These are phyloP conservation scores for Odontamblyopus lacepedii DNA, from an alignment of 2,797 vertebrate species.

Conservation along the genomic window DNA sequence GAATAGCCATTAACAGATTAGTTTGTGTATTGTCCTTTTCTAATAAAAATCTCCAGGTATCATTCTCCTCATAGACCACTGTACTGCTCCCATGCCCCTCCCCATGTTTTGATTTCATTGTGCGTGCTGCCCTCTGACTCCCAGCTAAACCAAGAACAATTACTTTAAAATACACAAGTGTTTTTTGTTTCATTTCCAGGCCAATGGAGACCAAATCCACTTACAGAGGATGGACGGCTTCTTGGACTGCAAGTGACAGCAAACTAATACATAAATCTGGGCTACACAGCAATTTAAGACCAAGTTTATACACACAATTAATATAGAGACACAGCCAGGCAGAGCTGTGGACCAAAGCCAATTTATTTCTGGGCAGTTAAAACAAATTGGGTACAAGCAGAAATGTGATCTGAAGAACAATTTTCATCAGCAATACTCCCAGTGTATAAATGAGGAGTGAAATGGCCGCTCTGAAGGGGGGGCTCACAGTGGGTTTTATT, in stretches of 20 bases:
- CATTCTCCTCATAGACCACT: no score
- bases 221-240: slow-evolving; percentile 49
- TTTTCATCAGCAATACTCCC: not conserved
- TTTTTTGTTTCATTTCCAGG: slow-evolving; percentile 29
- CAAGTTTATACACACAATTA: slow-evolving; percentile 46
- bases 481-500: no score
- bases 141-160: slow-evolving; percentile 36
- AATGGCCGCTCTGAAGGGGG: not conserved
- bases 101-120: no score
- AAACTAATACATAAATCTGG: slow-evolving; percentile 54
- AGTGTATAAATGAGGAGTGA: not conserved
- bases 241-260: slow-evolving; percentile 54
- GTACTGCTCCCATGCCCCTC: no score
- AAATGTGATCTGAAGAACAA: slow-evolving; percentile 18
- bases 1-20: no score
- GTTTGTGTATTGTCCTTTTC: no score
- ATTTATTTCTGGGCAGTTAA: slow-evolving; percentile 21
- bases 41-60: no score
- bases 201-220: slow-evolving; percentile 42
- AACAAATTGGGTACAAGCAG: slow-evolving; percentile 17
- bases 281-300: slow-evolving; percentile 32
- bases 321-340: slow-evolving; percentile 24
- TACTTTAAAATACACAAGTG: slow-evolving; percentile 44
- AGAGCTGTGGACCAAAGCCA: slow-evolving; percentile 23
- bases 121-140: not conserved